Conservation (phyloP, 2,113 vertebrate genomes). For the Pachycephala philippinensis region DNA sequence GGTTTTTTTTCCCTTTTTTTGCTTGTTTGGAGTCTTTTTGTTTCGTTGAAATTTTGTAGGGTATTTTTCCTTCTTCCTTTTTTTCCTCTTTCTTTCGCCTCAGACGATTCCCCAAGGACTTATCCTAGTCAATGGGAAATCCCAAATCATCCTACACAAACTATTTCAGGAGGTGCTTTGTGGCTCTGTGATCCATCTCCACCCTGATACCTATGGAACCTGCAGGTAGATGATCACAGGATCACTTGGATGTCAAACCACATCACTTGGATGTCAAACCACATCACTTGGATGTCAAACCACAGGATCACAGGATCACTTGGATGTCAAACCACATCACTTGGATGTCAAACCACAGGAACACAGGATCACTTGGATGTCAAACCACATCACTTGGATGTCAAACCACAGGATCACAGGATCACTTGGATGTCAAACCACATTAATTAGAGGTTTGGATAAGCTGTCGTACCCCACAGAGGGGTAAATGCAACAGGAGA, state of each 20-base stretch:
- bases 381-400: not conserved
- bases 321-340: not conserved
- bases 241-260: not conserved
- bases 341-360: too few species aligned
- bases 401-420: too few species aligned
- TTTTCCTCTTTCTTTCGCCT: not conserved
- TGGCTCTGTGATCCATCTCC: not conserved
- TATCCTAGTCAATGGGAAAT: not conserved
- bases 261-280: not conserved
- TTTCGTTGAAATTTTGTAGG: not conserved
- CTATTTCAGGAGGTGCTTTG: not conserved
- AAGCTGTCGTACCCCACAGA: not conserved
- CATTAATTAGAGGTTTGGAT: not conserved
- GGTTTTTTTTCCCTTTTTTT: not conserved
- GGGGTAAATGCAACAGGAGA: not conserved
- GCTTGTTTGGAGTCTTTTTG: not conserved
- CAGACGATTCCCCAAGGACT: not conserved
- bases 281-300: not conserved
- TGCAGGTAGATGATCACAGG: not conserved
- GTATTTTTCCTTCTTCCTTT: rapidly evolving
- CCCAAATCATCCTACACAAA: not conserved
- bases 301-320: not conserved
- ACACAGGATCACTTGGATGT: not conserved
- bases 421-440: not conserved
- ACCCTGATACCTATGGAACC: rapidly evolving